A percentile compares a stretch with the other conserved stretches of the same genome.
Conservation (phyloP, 2,113 vertebrate species). For the Todiramphus chloris region DNA sequence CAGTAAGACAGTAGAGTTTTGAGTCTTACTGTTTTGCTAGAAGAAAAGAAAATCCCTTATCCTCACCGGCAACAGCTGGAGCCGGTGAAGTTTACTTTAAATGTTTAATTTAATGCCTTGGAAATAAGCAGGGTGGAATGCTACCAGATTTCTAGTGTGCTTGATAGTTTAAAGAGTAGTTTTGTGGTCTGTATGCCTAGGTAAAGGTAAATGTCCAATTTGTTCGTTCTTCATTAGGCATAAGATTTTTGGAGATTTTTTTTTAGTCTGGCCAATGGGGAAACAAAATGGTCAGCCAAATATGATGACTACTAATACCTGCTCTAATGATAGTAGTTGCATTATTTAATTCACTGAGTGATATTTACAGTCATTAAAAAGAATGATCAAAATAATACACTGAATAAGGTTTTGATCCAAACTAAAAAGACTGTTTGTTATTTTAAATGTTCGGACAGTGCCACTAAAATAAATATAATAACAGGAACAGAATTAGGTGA, state of each 20-base stretch:
- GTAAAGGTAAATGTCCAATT: background rate
- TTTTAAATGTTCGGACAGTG: background rate
- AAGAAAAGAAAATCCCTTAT: background rate
- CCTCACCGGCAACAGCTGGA: background rate
- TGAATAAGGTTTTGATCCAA: background rate
- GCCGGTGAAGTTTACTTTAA: background rate
- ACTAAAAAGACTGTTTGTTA: background rate
- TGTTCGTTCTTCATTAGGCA: background rate
- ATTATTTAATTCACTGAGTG: background rate
- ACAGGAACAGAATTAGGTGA: background rate
- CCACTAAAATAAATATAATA: background rate
- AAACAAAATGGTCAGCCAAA: background rate
- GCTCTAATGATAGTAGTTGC: background rate
- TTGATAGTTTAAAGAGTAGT: background rate
- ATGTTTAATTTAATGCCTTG: background rate
- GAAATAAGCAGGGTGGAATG: background rate
- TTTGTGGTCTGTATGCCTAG: background rate
- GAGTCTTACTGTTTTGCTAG: background rate
- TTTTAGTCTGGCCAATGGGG: background rate
- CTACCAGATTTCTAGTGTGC: background rate
- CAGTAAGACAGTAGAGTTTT: background rate
- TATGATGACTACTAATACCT: background rate
- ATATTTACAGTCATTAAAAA: background rate
- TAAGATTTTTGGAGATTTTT: background rate
- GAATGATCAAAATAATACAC: background rate